phyloP scores from a whole-genome alignment of 2,113 vertebrate species.

The Pollimyrus isidori region DNA sequence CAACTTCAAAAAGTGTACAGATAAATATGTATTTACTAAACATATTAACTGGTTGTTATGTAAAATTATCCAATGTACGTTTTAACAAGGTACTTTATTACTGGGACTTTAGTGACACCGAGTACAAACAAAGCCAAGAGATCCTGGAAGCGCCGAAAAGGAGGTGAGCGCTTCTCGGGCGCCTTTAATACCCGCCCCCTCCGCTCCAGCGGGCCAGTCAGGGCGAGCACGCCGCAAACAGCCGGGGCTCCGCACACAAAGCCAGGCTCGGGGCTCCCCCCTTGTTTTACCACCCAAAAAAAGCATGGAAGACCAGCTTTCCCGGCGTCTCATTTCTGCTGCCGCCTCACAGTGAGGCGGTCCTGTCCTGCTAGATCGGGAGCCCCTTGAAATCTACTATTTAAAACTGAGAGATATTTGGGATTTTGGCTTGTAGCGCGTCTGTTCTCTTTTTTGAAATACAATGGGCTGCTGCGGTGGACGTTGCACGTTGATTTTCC shows the following conservation, averaged over 20 bases:
- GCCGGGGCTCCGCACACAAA: not conserved
- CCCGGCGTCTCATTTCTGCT: constrained; percentile 11
- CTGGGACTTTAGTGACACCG: not conserved
- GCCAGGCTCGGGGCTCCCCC: not conserved
- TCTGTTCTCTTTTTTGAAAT: constrained; percentile 33
- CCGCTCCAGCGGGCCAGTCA: not conserved
- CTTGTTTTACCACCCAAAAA: constrained; percentile 10
- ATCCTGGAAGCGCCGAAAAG: not conserved
- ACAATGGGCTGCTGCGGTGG: constrained; percentile 81
- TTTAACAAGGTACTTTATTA: not conserved
- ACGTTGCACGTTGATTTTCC: constrained; percentile 72
- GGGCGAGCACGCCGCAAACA: constrained; percentile 3
- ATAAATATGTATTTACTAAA: not conserved
- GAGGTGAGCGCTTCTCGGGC: not conserved
- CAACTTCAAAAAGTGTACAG: not conserved
- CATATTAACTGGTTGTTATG: not conserved
- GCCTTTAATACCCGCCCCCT: constrained; percentile 3
- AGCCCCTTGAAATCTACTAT: constrained; percentile 27
- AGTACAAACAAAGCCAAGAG: not conserved
- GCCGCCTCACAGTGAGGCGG: constrained; percentile 24
- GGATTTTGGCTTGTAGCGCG: not conserved
- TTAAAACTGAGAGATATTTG: not conserved
- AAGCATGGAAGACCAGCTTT: constrained; percentile 42
- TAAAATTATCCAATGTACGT: not conserved
- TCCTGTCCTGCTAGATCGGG: constrained; percentile 22